Percentiles rank a stretch among this genome's conserved stretches.
phyloP scores from a whole-genome alignment of 2,888 invertebrate species.

The Chymomyza procnemis region DNA sequence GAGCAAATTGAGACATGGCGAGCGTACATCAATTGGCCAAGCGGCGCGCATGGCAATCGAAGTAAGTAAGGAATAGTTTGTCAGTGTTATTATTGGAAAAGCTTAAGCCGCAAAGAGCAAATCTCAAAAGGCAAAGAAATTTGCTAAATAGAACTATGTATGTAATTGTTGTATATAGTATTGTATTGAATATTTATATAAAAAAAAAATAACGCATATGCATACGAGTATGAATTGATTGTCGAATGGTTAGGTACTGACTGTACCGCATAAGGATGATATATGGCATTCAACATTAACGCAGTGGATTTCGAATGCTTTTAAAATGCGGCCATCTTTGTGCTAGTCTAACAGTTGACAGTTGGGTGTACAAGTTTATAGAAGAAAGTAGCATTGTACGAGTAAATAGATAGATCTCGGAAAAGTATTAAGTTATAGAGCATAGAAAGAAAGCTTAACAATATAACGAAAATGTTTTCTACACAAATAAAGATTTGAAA shows the following conservation, averaged over 20 bases:
- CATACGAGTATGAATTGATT: background rate
- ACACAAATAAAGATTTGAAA: background rate
- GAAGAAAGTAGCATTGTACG: no score
- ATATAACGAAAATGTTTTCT: background rate
- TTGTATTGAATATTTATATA: no score
- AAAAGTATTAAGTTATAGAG: background rate
- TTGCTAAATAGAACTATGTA: constrained; percentile 36
- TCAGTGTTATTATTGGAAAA: constrained; percentile 62
- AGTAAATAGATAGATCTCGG: background rate
- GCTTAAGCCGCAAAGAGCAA: constrained; percentile 57
- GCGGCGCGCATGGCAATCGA: constrained; percentile 24
- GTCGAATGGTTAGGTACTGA: background rate
- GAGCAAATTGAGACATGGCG: constrained; percentile 31
- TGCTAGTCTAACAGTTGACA: background rate
- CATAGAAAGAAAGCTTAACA: background rate
- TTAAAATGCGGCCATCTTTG: background rate
- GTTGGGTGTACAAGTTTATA: background rate
- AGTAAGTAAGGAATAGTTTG: constrained; percentile 48
- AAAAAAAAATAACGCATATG: background rate
- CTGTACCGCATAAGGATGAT: background rate
- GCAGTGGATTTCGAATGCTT: background rate
- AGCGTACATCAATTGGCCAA: constrained; percentile 5
- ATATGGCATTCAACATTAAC: background rate
- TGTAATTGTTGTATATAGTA: constrained; percentile 11
- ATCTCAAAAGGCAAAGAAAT: constrained; percentile 59